phyloP scores from a whole-genome alignment of 2,888 invertebrate genomes.

The Electrophaes corylata region DNA sequence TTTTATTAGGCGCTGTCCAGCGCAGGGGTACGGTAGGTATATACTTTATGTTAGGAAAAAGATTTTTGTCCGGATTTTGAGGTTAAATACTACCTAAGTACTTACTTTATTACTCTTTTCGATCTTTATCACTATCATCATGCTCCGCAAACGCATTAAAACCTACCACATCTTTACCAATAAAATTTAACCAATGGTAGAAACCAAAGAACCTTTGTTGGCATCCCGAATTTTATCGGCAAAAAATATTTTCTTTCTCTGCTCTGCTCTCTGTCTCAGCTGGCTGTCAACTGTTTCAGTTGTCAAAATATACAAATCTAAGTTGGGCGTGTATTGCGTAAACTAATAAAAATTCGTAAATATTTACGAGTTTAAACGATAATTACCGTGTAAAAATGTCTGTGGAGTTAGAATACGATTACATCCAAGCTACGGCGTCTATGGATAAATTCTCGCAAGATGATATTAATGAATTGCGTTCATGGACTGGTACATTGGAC shows the following conservation, averaged over 20 bases:
- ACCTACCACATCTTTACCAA: background rate
- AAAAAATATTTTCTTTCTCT: constrained; percentile 9
- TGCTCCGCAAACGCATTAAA: background rate
- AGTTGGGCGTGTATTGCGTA: constrained; percentile 48
- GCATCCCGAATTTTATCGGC: constrained; percentile 34
- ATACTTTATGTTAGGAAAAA: too few species aligned
- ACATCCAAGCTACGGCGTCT: constrained; percentile 65
- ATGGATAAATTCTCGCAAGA: constrained; percentile 80
- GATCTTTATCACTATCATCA: too few species aligned
- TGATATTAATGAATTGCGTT: constrained; percentile 71
- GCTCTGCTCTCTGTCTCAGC: too few species aligned
- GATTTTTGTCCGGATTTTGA: too few species aligned
- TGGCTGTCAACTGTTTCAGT: constrained; percentile 49
- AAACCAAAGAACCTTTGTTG: constrained; percentile 25
- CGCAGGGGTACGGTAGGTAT: too few species aligned
- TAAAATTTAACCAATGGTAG: too few species aligned
- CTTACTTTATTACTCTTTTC: too few species aligned
- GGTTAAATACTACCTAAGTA: too few species aligned
- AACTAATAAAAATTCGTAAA: constrained; percentile 48
- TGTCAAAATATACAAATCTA: constrained; percentile 58
- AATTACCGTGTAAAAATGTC: constrained; percentile 58
- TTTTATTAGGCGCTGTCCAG: too few species aligned
- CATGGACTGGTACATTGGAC: constrained; percentile 78
- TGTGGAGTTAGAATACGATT: constrained; percentile 74
- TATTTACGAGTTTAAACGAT: constrained; percentile 53